A percentile compares a stretch with the other conserved stretches of the same genome.
Evolutionary conservation across 2,113 vertebrate species (phyloP).

Genomic region (Callorhinus ursinus): DNA sequence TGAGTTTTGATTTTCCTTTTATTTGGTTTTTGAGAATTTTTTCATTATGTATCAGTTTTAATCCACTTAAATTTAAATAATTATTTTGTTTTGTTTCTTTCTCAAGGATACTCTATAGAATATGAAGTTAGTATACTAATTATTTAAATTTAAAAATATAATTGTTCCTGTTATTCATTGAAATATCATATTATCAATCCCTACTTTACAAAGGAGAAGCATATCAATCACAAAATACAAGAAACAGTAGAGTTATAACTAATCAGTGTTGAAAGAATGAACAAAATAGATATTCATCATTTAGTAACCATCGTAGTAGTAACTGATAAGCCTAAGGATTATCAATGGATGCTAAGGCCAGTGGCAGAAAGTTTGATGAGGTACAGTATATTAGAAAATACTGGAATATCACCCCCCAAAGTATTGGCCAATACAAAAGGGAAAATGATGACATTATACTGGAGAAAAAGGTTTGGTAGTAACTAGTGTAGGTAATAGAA

Average conservation of each 20-base stretch:
- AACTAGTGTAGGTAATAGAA: background rate
- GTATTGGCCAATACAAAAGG: background rate
- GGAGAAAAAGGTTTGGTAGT: background rate
- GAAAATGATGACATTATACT: background rate
- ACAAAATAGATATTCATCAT: background rate
- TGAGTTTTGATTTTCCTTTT: background rate
- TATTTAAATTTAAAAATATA: slow-evolving; percentile 18
- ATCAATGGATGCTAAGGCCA: background rate
- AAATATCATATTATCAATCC: background rate
- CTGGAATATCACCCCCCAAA: background rate
- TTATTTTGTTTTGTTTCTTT: background rate
- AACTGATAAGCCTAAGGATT: background rate
- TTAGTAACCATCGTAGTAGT: background rate
- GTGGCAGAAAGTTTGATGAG: background rate
- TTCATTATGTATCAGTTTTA: background rate
- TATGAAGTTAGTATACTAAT: background rate
- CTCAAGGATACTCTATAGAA: background rate
- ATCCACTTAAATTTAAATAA: background rate
- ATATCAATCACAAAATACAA: background rate
- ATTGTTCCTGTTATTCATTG: background rate
- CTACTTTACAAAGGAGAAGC: background rate
- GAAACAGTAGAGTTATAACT: background rate
- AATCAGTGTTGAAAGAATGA: background rate
- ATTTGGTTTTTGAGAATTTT: background rate
- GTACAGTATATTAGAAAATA: background rate